These are phyloP conservation scores for Psilopogon haemacephalus DNA, from an alignment of 2,113 vertebrate genomes.

Conservation along the genomic window DNA sequence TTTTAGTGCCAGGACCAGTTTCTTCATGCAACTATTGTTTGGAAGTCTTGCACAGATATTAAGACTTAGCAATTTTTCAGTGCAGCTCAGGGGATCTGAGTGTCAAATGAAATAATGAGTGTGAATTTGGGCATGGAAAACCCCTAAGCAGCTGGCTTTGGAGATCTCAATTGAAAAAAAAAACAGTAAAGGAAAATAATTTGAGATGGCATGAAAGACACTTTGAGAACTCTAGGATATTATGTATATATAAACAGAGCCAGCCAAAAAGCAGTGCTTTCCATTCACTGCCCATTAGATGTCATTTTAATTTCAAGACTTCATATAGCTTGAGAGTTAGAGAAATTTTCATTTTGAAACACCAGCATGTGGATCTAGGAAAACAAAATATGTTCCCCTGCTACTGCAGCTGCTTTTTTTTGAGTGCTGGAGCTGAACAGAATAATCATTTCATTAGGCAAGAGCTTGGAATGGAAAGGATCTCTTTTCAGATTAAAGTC, in stretches of 20 bases:
- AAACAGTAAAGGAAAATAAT: not conserved
- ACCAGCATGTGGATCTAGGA: not conserved
- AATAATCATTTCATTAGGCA: slow-evolving; percentile 25
- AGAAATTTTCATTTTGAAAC: not conserved
- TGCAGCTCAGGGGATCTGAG: slow-evolving; percentile 41
- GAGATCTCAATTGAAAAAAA: not conserved
- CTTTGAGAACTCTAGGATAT: not conserved
- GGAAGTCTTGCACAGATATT: slow-evolving; percentile 41
- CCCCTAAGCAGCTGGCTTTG: slow-evolving; percentile 21
- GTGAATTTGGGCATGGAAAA: slow-evolving; percentile 22
- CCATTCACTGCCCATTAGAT: slow-evolving; percentile 5
- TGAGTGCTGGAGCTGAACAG: not conserved
- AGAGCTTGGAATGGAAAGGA: not conserved
- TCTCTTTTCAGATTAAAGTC: not conserved
- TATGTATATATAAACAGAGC: not conserved
- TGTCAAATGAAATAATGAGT: slow-evolving; percentile 49
- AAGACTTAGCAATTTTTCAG: slow-evolving; percentile 46
- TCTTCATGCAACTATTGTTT: slow-evolving; percentile 41
- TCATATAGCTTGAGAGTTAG: not conserved
- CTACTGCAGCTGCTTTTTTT: slow-evolving; percentile 28
- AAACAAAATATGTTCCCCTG: not conserved
- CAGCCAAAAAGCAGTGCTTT: not conserved
- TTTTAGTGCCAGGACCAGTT: slow-evolving; percentile 35
- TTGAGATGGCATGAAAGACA: not conserved
- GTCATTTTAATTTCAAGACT: slow-evolving; percentile 33